A percentile compares a stretch with the other conserved stretches of the same genome.
These are phyloP conservation scores for Arrhamphus sclerolepis DNA, from an alignment of 2,797 vertebrate species.

Conservation along the genomic window DNA sequence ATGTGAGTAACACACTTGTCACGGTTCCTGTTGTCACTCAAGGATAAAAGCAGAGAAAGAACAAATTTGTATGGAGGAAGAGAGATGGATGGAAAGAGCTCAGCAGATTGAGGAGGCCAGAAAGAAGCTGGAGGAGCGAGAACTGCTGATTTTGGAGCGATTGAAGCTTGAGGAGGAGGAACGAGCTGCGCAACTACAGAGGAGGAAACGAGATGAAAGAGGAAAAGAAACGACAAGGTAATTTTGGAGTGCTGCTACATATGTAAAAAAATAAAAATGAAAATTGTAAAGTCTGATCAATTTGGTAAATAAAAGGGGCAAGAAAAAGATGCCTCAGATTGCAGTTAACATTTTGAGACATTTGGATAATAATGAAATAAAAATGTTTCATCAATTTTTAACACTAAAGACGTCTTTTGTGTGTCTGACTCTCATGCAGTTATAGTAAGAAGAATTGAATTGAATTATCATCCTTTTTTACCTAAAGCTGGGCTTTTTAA, in stretches of 20 bases:
- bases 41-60: slow-evolving; percentile 93
- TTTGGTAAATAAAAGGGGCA: too few relatives aligned
- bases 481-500: too few relatives aligned
- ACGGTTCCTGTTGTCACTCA: not conserved
- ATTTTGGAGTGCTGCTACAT: slow-evolving; percentile 1
- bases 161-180: slow-evolving; percentile 79
- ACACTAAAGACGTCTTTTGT: too few relatives aligned
- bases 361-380: too few relatives aligned
- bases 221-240: slow-evolving; percentile 82
- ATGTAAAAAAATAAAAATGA: not conserved
- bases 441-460: too few relatives aligned
- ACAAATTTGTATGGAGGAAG: slow-evolving; percentile 79
- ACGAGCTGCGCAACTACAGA: slow-evolving; percentile 34
- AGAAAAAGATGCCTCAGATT: too few relatives aligned
- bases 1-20: not conserved
- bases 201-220: slow-evolving; percentile 69
- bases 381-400: too few relatives aligned
- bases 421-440: too few relatives aligned
- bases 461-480: too few relatives aligned
- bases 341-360: too few relatives aligned
- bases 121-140: slow-evolving; percentile 57
- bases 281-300: too few relatives aligned
- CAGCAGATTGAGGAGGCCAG: slow-evolving; percentile 43
- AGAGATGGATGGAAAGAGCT: slow-evolving; percentile 73
- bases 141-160: slow-evolving; percentile 75